These are phyloP conservation scores for Picus viridis DNA, from an alignment of 2,797 vertebrate species.

Conservation along the genomic window DNA sequence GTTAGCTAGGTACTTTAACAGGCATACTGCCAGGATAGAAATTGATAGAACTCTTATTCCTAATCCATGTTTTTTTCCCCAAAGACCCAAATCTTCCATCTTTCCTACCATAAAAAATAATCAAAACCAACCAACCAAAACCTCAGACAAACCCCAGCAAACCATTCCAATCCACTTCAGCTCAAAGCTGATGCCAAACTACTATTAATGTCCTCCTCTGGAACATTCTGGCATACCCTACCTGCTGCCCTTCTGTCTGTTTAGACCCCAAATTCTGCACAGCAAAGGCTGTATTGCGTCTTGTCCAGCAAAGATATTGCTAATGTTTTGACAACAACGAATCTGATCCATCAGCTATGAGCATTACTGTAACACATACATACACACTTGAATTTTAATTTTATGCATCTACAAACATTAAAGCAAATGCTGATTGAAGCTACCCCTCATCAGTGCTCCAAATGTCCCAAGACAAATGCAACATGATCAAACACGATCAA, in stretches of 20 bases:
- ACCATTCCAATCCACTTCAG: neutral
- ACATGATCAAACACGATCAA: neutral
- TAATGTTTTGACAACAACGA: neutral
- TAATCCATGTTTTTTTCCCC: neutral
- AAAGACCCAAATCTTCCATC: neutral
- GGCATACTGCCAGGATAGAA: neutral
- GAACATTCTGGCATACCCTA: neutral
- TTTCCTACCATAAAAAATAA: neutral
- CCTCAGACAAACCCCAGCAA: neutral
- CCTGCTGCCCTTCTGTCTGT: neutral
- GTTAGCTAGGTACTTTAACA: neutral
- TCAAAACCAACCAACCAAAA: neutral
- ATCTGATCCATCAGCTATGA: neutral
- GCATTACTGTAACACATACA: neutral
- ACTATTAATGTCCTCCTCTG: neutral
- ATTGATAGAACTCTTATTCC: neutral
- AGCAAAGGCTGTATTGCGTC: neutral
- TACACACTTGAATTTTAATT: neutral
- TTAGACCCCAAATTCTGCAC: neutral
- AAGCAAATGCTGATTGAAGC: neutral
- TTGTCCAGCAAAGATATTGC: neutral
- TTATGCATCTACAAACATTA: neutral
- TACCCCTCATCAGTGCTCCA: rapidly evolving
- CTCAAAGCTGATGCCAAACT: neutral
- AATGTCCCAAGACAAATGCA: neutral